phyloP scores from a whole-genome alignment of 2,888 invertebrate species.

The Anticlea derivata region DNA sequence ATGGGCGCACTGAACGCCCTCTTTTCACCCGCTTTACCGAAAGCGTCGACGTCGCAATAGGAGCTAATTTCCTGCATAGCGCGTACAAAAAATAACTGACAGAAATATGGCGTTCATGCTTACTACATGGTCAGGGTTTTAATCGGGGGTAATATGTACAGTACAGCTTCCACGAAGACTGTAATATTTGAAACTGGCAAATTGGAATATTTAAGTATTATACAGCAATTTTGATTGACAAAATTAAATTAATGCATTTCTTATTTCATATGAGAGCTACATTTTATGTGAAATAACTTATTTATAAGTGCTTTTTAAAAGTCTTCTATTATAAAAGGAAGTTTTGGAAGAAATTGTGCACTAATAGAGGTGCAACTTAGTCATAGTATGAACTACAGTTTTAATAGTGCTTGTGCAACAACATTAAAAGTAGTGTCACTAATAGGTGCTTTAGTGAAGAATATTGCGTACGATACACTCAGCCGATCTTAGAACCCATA shows the following conservation, averaged over 20 bases:
- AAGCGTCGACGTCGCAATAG: constrained; percentile 83
- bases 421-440: constrained; percentile 53
- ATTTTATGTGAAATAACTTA: neutral
- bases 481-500: constrained; percentile 7
- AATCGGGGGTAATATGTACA: constrained; percentile 51
- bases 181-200: neutral
- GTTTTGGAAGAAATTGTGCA: constrained; percentile 53
- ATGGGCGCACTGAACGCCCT: constrained; percentile 74
- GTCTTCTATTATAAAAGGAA: constrained; percentile 20
- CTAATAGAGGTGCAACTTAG: constrained; percentile 57
- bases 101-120: constrained; percentile 72
- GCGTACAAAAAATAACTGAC: constrained; percentile 73
- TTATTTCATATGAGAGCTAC: neutral
- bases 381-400: constrained; percentile 41
- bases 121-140: constrained; percentile 52
- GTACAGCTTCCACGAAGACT: constrained; percentile 30
- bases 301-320: constrained; percentile 2
- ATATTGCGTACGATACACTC: constrained; percentile 40
- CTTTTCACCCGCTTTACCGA: constrained; percentile 80
- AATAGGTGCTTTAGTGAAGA: constrained; percentile 51
- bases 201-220: too few species aligned
- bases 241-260: too few species aligned
- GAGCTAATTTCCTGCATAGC: constrained; percentile 83
- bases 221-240: neutral
- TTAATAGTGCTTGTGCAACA: constrained; percentile 63